Percentiles rank a stretch among this genome's conserved stretches.
Evolutionary conservation across 2,797 vertebrate species (phyloP).

Genomic region (Semotilus atromaculatus): DNA sequence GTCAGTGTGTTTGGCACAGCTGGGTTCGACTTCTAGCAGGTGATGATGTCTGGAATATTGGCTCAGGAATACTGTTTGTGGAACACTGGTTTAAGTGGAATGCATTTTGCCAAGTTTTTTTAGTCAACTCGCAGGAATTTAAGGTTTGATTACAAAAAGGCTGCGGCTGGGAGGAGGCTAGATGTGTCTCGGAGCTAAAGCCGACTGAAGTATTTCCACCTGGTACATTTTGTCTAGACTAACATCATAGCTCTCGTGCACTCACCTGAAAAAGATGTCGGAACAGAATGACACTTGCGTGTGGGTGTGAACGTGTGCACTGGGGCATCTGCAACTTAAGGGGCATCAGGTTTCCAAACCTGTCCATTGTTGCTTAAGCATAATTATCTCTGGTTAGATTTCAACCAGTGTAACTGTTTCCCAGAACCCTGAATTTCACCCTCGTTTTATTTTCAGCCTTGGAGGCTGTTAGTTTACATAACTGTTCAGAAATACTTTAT

Average conservation of each 20-base stretch:
- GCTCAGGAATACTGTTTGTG: conserved; percentile 34
- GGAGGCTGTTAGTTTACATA: conserved; percentile 35
- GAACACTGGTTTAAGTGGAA: conserved; percentile 41
- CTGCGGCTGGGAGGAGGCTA: conserved; percentile 20
- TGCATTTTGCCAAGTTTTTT: conserved; percentile 19
- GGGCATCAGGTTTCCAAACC: too few species aligned
- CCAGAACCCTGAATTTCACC: conserved; percentile 49
- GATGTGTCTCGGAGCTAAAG: conserved; percentile 23
- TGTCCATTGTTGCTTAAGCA: not conserved
- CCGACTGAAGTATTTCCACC: conserved; percentile 62
- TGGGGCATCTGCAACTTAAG: conserved; percentile 19
- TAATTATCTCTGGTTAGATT: conserved; percentile 56
- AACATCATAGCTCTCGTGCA: conserved; percentile 67
- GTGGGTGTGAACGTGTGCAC: conserved; percentile 60
- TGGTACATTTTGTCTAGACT: conserved; percentile 73
- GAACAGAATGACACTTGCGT: conserved; percentile 52
- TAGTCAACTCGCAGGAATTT: conserved; percentile 23
- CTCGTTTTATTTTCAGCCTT: conserved; percentile 54
- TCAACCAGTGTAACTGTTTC: conserved; percentile 53
- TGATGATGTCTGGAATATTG: conserved; percentile 52
- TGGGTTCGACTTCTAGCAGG: conserved; percentile 29
- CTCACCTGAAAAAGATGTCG: conserved; percentile 61
- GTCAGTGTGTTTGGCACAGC: conserved; percentile 36
- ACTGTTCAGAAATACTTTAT: conserved; percentile 33
- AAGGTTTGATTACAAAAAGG: conserved; percentile 46